phyloP scores from a whole-genome alignment of 2,888 invertebrate species.

The Lydus trimaculatus region DNA sequence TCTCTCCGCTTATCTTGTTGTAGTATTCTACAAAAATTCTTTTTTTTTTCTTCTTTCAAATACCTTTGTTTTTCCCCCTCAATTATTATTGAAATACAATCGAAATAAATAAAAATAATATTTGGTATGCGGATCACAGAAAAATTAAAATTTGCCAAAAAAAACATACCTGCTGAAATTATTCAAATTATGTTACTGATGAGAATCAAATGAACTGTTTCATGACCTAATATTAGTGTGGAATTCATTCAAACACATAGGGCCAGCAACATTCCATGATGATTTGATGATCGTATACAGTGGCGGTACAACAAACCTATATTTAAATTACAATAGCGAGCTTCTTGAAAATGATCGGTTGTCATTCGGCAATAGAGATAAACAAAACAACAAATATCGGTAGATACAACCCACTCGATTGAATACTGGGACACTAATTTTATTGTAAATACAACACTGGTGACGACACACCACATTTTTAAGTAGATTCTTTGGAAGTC shows the following conservation, averaged over 20 bases:
- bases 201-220: conserved; percentile 55
- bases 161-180: conserved; percentile 35
- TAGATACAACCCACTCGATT: too few species aligned
- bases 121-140: not conserved
- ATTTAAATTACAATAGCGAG: not conserved
- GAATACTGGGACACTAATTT: too few species aligned
- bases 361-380: not conserved
- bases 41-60: not conserved
- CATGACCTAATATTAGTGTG: conserved; percentile 49
- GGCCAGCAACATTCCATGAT: not conserved
- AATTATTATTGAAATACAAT: not conserved
- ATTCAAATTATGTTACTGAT: conserved; percentile 53
- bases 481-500: too few species aligned
- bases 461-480: too few species aligned
- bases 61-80: not conserved
- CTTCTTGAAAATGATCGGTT: conserved; percentile 1
- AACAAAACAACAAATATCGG: not conserved
- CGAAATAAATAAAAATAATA: not conserved
- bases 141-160: not conserved
- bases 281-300: not conserved
- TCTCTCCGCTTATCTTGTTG: conserved; percentile 34
- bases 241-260: conserved; percentile 50
- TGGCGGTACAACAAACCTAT: not conserved
- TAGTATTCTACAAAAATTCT: not conserved
- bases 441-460: too few species aligned